Evolutionary conservation across 2,888 invertebrate species (phyloP).

Genomic region (Ormyrus nitidulus): DNA sequence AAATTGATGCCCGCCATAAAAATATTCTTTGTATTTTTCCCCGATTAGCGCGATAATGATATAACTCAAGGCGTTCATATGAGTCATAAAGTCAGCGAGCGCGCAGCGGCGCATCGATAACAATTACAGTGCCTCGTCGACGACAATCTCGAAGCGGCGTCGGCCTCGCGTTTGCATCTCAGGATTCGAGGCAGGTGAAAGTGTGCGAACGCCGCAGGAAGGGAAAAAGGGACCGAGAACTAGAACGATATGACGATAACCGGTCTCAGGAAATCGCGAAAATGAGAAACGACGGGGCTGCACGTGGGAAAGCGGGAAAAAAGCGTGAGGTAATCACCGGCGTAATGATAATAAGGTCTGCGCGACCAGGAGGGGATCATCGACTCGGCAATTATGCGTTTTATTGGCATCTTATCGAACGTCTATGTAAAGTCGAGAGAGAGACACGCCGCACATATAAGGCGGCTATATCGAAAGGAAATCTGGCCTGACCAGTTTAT

Average conservation of each 20-base stretch:
- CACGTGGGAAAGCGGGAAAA: slow-evolving; percentile 21
- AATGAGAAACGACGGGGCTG: slow-evolving; percentile 16
- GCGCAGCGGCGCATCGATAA: not conserved
- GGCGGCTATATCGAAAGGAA: slow-evolving; percentile 37
- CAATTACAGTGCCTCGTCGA: too few relatives aligned
- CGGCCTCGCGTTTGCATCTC: not conserved
- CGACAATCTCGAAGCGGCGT: not conserved
- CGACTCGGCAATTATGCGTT: slow-evolving; percentile 29
- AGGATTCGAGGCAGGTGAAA: slow-evolving; percentile 63
- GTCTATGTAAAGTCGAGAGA: slow-evolving; percentile 31
- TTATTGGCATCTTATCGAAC: slow-evolving; percentile 35
- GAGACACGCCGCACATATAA: not conserved
- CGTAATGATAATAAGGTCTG: slow-evolving; percentile 41
- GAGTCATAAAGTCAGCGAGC: slow-evolving; percentile 10
- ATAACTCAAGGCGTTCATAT: slow-evolving; percentile 9
- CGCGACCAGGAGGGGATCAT: not conserved
- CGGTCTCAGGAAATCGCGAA: slow-evolving; percentile 1
- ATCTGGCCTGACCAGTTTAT: slow-evolving; percentile 49
- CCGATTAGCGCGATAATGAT: not conserved
- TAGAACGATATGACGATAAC: too few relatives aligned
- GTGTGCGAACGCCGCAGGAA: slow-evolving; percentile 64
- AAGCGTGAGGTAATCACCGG: slow-evolving; percentile 40
- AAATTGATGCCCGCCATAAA: not conserved
- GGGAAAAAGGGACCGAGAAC: not conserved
- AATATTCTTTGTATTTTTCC: not conserved